Conservation (phyloP, 2,113 vertebrate species). For the Meleagris gallopavo region DNA sequence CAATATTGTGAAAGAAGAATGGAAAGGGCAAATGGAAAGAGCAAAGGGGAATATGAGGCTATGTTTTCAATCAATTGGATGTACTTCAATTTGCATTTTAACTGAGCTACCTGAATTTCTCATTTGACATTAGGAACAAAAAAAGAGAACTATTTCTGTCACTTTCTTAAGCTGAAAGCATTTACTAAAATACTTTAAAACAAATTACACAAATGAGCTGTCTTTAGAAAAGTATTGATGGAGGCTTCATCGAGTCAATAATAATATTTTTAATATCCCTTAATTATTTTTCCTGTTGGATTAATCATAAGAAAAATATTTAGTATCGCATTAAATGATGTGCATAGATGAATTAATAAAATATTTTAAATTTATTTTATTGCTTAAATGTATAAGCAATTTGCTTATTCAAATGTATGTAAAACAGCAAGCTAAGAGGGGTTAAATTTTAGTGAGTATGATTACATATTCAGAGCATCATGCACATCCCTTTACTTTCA, state of each 20-base stretch:
- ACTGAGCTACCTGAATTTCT: neutral
- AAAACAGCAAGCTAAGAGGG: neutral
- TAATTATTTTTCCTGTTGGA: neutral
- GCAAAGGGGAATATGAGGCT: neutral
- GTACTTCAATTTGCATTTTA: neutral
- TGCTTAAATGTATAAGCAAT: neutral
- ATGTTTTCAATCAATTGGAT: neutral
- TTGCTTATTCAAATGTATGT: neutral
- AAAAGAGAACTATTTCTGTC: neutral
- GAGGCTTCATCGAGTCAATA: neutral
- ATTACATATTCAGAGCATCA: neutral
- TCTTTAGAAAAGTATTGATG: neutral
- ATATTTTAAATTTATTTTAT: neutral
- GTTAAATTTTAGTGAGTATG: neutral
- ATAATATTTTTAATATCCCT: neutral
- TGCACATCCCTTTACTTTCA: neutral
- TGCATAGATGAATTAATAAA: neutral
- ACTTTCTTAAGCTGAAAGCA: neutral
- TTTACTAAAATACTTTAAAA: neutral
- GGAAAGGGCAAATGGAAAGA: neutral
- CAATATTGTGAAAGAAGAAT: neutral
- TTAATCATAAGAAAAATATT: neutral
- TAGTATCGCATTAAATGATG: neutral
- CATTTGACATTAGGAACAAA: neutral
- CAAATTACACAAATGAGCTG: neutral